These are phyloP conservation scores for Latrodectus geometricus DNA, from an alignment of 1,140 invertebrate genomes.

Conservation along the genomic window DNA sequence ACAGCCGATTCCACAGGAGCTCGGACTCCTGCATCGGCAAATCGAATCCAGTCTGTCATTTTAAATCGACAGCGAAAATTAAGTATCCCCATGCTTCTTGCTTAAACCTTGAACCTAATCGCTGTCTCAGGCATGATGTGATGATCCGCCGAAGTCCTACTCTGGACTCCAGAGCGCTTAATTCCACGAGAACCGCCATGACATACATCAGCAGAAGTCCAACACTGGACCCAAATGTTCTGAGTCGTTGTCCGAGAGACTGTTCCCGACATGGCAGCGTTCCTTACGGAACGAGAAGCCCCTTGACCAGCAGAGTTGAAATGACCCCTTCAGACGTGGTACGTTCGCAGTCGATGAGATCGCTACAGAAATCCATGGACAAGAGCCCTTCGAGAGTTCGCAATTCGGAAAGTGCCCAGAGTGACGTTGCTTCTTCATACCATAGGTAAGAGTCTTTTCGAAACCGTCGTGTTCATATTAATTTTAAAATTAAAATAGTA, in stretches of 20 bases:
- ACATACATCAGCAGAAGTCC: constrained; percentile 27
- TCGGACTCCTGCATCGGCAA: too few relatives aligned
- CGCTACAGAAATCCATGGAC: constrained; percentile 23
- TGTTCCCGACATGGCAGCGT: neutral
- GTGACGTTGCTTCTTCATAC: constrained; percentile 30
- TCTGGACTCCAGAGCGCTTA: constrained; percentile 15
- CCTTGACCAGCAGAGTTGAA: neutral
- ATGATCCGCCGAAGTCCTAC: constrained; percentile 29
- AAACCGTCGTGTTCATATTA: too few relatives aligned
- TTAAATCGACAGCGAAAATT: neutral
- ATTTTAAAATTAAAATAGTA: too few relatives aligned
- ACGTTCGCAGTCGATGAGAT: constrained; percentile 40
- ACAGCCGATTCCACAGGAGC: neutral
- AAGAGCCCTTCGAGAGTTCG: constrained; percentile 37
- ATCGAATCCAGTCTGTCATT: neutral
- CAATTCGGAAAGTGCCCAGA: constrained; percentile 47
- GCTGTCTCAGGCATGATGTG: neutral
- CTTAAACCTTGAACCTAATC: neutral
- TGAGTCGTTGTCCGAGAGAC: neutral
- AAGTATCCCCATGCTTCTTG: neutral
- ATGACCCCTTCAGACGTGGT: constrained; percentile 20
- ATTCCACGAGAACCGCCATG: neutral
- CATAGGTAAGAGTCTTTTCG: constrained; percentile 16
- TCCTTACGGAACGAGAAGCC: neutral
- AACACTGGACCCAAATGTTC: constrained; percentile 33